A percentile compares a stretch with the other conserved stretches of the same genome.
phyloP scores from a whole-genome alignment of 2,888 invertebrate species.

The Caenorhabditis drosophilae region DNA sequence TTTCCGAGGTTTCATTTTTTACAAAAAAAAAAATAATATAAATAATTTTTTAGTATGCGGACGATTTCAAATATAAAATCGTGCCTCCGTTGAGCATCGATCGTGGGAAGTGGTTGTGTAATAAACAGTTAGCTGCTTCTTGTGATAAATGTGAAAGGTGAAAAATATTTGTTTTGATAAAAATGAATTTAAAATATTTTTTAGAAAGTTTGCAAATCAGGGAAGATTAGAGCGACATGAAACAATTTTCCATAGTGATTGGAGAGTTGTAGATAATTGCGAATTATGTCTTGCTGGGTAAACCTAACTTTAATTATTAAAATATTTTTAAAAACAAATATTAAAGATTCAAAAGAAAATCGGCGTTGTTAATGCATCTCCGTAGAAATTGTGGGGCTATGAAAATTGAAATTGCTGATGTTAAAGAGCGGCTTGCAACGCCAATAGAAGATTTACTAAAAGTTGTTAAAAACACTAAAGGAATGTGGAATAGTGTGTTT shows the following conservation, averaged over 20 bases:
- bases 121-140: neutral
- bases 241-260: slow-evolving; percentile 2
- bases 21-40: neutral
- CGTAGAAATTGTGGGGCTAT: neutral
- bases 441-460: neutral
- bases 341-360: neutral
- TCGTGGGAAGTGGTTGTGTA: neutral
- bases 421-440: neutral
- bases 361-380: neutral
- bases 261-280: neutral
- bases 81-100: neutral
- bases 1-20: neutral
- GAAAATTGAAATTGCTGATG: neutral
- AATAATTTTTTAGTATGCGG: neutral
- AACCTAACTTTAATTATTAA: neutral
- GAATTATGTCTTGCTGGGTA: neutral
- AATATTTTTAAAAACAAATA: slow-evolving; percentile 6
- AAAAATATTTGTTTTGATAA: neutral
- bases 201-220: neutral
- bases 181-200: neutral
- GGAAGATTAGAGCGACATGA: neutral
- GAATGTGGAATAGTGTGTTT: neutral
- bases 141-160: neutral
- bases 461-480: neutral
- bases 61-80: neutral